Base-by-base conservation (phyloP, 2,113 vertebrate species). In the Podocnemis expansa region DNA sequence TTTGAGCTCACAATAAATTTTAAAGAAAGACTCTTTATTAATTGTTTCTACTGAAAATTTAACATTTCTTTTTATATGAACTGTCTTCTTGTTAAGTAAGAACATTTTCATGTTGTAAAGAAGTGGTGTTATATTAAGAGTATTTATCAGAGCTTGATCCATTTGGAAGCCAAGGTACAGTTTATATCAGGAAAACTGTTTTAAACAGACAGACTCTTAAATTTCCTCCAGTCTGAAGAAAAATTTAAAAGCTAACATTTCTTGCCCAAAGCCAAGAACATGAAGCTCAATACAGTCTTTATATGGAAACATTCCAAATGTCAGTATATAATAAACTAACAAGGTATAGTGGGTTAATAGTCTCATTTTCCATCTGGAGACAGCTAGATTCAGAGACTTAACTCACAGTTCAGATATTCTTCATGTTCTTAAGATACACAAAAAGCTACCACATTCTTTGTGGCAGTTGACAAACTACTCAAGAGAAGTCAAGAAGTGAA, bases 51-150 rank as follows among this genome's bases (percentile, higher is more conserved):
- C 82, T 88, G 24, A 89, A 91, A 93, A 58, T 83, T 90, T 89
- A 91, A 82, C 78, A 89, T 49, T 29, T 88, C 8, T 58, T 78
- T 96, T 93, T 82, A 95, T 83, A 87, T 38, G 89, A 95, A 89
- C 80, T 88, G 94, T 83, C 13, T 84, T 12, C 81, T 89, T 91
- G 8, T 75, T 47, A 95, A 67, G n/a, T 91, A 95, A 84, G 78
- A 85, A 84, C 4, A 3, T 80, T 87, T 95, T 84, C 56, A 82
- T 85, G 10, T 89, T 93, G 67, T 85, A 93, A 60, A 88, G 55
- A 54, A 85, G 19, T 45, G 43, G 13, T 79, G 47, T 12, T 56
- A 52, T 86, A 85, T 41, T 93, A 90, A 52, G 51, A 95, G 85
- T 79, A 31, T 52, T 81, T 79, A 81, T 89, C 31, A n/a, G 80